Evolutionary conservation across 2,888 invertebrate species (phyloP), one percentile per base, ranked within the genome.

Genomic region (Drosophila hamatofila): DNA sequence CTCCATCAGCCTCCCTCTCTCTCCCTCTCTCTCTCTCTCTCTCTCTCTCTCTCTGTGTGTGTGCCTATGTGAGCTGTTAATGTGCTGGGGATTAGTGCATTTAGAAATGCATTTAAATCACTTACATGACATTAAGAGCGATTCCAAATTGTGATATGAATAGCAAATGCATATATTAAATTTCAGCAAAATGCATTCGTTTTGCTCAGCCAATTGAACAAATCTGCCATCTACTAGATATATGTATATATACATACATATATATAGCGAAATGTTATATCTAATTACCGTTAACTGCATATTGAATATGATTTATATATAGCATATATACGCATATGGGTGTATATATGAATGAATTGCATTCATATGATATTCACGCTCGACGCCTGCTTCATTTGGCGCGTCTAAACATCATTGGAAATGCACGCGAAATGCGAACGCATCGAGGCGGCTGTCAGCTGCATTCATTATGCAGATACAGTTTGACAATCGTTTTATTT

Each of bases 81-180:
- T 85, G 88, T 85, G 86, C 46, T 58, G 59, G 69, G 72, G 60
- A 84, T 81, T 84, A 81, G 74, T 73, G 67, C 67, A 63, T 66
- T 79, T 71, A 54, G 62, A 62, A 70, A 64, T 66, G 75, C 77
- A 79, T 78, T 78, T 75, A 77, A 77, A 79, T 77, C 77, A 77
- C 76, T 77, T 78, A 70, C 30, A 57, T 57, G 58, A 67, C 78
- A 67, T 55, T 58, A 35, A 57, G 16, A 68, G 44, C 52, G 68
- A 72, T 78, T 59, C 54, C 48, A 21, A 42, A 33, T 42, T 78
- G 44, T 49, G 75, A 73, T 78, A 51, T 56, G 79, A 55, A 76
- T 65, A 59, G 30, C 46, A 69, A 78, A 78, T 59, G 63, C n/a
- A n/a, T 41, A 42, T 25, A 30, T 44, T 39, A 12, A 37, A 41